Percentiles rank a stretch among this genome's conserved stretches.
Conservation (phyloP, 2,113 vertebrate genomes). For the Cavia aperea region DNA sequence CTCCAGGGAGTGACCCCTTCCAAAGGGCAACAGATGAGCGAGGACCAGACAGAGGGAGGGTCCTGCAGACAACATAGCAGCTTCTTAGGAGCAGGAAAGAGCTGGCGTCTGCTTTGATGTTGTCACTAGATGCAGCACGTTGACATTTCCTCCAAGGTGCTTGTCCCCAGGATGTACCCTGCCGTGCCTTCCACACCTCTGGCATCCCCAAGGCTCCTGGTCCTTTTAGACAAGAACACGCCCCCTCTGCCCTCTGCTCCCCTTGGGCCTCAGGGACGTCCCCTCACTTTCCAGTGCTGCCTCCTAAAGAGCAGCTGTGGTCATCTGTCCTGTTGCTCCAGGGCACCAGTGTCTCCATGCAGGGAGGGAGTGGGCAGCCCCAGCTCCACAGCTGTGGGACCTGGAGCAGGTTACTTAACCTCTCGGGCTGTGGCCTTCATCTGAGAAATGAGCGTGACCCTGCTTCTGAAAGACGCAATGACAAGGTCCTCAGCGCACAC, state of each 20-base stretch:
- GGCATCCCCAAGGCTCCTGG: slow-evolving; percentile 39
- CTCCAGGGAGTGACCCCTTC: neutral
- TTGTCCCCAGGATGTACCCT: slow-evolving; percentile 48
- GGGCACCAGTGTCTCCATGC: neutral
- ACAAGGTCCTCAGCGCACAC: neutral
- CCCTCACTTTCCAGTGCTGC: neutral
- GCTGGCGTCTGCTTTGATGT: slow-evolving; percentile 47
- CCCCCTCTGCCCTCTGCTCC: neutral
- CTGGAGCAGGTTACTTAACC: neutral
- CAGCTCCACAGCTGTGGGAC: neutral
- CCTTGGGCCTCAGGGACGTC: neutral
- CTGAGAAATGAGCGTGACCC: neutral
- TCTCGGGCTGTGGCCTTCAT: neutral
- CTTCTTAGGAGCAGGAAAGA: slow-evolving; percentile 42
- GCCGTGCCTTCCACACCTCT: neutral
- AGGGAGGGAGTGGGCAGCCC: too few relatives aligned
- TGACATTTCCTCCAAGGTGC: slow-evolving; percentile 38
- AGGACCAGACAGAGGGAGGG: neutral
- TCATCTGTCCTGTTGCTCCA: neutral
- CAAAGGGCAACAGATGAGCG: neutral
- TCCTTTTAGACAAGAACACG: slow-evolving; percentile 45
- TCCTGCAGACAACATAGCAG: neutral
- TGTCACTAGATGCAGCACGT: slow-evolving; percentile 33
- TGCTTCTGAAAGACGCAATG: neutral
- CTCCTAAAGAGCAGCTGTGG: neutral